Conservation (phyloP, 2,888 invertebrate species). For the Drosophila birchii region DNA sequence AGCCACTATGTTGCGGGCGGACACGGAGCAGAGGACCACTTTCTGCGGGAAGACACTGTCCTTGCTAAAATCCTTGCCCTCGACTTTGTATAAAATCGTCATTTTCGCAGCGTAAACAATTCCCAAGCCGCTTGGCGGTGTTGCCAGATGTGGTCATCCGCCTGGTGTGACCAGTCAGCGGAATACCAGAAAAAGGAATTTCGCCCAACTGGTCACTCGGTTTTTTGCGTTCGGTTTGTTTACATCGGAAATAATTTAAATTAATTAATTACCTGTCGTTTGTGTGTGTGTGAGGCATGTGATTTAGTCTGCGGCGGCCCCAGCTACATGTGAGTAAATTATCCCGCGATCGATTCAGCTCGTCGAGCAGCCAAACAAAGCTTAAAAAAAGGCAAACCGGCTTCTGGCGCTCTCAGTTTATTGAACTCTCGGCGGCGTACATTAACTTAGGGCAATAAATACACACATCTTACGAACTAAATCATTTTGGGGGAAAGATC, state of each 20-base stretch:
- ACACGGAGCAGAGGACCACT: constrained; percentile 88
- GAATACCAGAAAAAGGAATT: accelerated
- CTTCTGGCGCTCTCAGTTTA: constrained; percentile 70
- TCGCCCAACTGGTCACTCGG: constrained; percentile 6
- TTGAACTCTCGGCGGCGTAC: constrained; percentile 67
- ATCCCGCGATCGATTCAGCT: background rate
- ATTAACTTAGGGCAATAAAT: constrained; percentile 72
- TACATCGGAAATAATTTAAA: constrained; percentile 19
- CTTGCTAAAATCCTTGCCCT: constrained; percentile 68
- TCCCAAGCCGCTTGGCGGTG: background rate
- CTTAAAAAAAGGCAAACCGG: constrained; percentile 65
- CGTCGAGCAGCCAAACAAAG: constrained; percentile 1
- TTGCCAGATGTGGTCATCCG: background rate
- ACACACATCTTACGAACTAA: constrained; percentile 50
- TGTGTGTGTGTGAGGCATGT: constrained; percentile 10
- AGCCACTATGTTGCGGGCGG: constrained; percentile 92
- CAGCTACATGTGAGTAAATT: constrained; percentile 19
- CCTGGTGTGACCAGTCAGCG: background rate
- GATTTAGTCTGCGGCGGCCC: constrained; percentile 10
- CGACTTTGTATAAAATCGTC: constrained; percentile 82
- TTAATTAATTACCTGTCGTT: background rate
- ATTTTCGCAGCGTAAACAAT: constrained; percentile 54
- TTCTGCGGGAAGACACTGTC: constrained; percentile 72
- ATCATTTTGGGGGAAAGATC: constrained; percentile 7
- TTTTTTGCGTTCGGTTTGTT: background rate